Evolutionary conservation across 1,140 invertebrate genomes (phyloP), one percentile per base, ranked within the genome.

Genomic region (Papilio xuthus): DNA sequence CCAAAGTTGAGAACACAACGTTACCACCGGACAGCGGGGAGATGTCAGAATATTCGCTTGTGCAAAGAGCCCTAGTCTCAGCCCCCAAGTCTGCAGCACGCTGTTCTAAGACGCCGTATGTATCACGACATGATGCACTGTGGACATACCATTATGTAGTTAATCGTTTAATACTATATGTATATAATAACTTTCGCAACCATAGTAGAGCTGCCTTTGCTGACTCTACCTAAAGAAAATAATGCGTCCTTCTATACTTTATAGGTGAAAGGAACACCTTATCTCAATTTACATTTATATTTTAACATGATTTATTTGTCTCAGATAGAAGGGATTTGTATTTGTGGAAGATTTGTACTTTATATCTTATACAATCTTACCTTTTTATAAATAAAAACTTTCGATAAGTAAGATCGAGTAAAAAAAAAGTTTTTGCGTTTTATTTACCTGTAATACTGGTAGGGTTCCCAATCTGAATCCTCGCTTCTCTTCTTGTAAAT

Each of bases 41-140:
- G 84, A 99, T 99, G 89, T 99, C 99, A 9, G 98, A 99, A 93
- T 98, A 99, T 89, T 99, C 98, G 37, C 98, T 97, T 2, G 98
- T 99, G 89, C 99, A 99, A 4, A 99, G 95, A 0, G 99, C 98
- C 71, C 97, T 95, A 0, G 98, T 98, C 90, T 98, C 98, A 69
- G 97, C 96, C 0, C 96, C 96, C 15, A 95, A 91, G 15, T 95
- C 94, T 0, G 97, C 96, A 63, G 96, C 95, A 12, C 95, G 95
- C 2, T 95, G 96, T 78, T 98, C 97, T 0, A 97, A 96, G 37
- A 99, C 89, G 8, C 96, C 96, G 88, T 99, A 99, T 0, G 98
- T 99, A 56, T 97, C 96, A 56, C 97, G 95, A 89, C 99, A 99
- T 1, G 97, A 97, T 3, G 97, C 97, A 93, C 97, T 98, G 89